Base-by-base conservation (phyloP, 2,113 vertebrate species). In the Hippoglossus stenolepis region DNA sequence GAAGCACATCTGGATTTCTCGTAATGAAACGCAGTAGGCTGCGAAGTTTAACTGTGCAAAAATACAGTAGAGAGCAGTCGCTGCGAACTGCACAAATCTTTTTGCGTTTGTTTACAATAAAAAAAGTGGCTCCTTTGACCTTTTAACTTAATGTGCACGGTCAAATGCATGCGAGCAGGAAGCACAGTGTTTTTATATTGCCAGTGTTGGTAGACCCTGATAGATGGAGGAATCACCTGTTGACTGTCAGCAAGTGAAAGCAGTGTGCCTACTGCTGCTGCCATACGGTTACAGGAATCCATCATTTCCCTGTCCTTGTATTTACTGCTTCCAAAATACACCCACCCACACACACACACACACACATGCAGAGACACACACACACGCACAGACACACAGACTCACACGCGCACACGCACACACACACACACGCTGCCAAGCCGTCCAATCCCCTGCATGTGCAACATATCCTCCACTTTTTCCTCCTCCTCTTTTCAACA, bases 1-100 rank as follows among this genome's bases (percentile, higher is more conserved):
- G 58, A 85, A 66, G 70, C 87, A 92, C 92, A 93, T 92, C 91
- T 93, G 92, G 92, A 83, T 90, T 90, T 81, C 77, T 85, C 89
- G 89, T 92, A 82, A 90, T 87, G 88, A 90, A 89, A 89, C 79
- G 83, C 86, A 89, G 87, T 64, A 70, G 83, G 75, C 87, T 88
- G 85, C 86, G 87, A 73, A 80, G 78, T 78, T 88, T 86, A 69
- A 80, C 76, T 72, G 65, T 71, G 82, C 76, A 83, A 72, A 82
- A 47, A 80, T 31, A 82, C 70, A 65, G 31, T 6, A 31, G 77
- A 84, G 75, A 69, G 63, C 51, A 74, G 28, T 45, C 83, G 64
- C 56, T 38, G 56, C n/a, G 61, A 53, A 73, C 65, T 70, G 73
- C 70, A 60, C 47, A 18, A 0, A 17, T 51, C 15, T 18, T 8